Base-by-base conservation (phyloP, 2,888 invertebrate genomes). In the Pandemis heparana region DNA sequence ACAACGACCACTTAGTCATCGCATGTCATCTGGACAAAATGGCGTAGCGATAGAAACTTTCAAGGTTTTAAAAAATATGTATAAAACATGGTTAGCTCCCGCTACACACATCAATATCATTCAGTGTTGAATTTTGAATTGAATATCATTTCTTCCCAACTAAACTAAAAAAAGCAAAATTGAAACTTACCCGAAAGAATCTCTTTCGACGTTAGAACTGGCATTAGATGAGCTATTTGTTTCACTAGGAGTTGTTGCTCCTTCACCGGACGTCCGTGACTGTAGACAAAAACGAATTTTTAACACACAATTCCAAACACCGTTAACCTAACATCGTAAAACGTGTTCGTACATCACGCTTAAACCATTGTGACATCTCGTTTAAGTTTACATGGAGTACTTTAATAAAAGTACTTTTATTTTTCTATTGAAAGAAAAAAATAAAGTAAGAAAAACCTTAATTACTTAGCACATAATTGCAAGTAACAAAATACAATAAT, bases 191-290 rank as follows among this genome's bases (percentile, higher is more conserved):
- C 94, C 94, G 75, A 91, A 92, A 5, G 92, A 86, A 83, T 94
- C 94, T 87, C 94, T 88, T 82, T 94, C 94, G 68, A 85, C 88
- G 56, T 91, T 93, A 63, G 83, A 78, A 53, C 78, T 84, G 70
- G 87, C 80, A 73, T 83, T 89, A 1, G 87, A 81, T 5, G 88
- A 82, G 75, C 82, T 91, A 76, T 82, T 92, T 0, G 88, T 85
- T 78, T 92, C 92, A 76, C 82, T 85, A 32, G 86, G 82, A 12
- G 87, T 79, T 53, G 81, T 88, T 62, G 85, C 85, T 6, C 90
- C 78, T 75, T 92, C 92, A n/a, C 94, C 92, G 3, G 91, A 90
- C 74, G 92, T 92, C 81, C 94, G 87, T 66, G 94, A 90, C 94
- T 94, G 83, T 39, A 81, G 81, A 75, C 68, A 80, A 79, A 67